Percentiles rank a stretch among this genome's conserved stretches.
phyloP scores from a whole-genome alignment of 2,113 vertebrate species.

The Tachuris rubrigastra region DNA sequence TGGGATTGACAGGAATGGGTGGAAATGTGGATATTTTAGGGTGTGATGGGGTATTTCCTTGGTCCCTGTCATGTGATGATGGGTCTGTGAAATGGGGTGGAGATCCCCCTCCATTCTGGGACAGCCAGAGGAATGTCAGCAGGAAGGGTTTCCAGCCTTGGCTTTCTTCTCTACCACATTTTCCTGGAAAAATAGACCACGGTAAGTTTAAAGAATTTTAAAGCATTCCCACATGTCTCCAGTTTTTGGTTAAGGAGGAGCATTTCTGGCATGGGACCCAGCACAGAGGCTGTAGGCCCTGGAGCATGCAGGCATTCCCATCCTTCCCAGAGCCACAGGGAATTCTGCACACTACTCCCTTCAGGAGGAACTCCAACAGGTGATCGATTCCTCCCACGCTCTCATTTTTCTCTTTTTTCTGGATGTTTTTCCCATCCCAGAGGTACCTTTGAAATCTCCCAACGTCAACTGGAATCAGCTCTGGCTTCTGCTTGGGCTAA shows the following conservation, averaged over 20 bases:
- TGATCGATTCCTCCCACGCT: not conserved
- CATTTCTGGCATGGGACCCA: accelerated
- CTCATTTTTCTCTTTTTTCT: not conserved
- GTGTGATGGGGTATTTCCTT: accelerated
- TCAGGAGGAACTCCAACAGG: not conserved
- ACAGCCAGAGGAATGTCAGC: accelerated
- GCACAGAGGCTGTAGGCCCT: accelerated
- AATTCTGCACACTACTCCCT: not conserved
- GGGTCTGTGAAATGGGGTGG: accelerated
- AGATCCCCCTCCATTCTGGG: accelerated
- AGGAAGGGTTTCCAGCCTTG: accelerated
- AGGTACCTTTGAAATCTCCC: constrained; percentile 70
- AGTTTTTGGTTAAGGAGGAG: not conserved
- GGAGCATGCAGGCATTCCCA: accelerated
- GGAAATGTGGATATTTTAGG: not conserved
- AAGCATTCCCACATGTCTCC: not conserved
- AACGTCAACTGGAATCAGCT: constrained; percentile 82
- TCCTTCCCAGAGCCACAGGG: not conserved
- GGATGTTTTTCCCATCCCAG: constrained; percentile 9
- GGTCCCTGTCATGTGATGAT: not conserved
- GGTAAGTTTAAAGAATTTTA: not conserved
- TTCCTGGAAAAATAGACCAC: accelerated
- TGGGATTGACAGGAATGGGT: not conserved
- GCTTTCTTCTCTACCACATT: not conserved
- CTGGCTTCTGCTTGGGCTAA: constrained; percentile 76